A percentile compares a stretch with the other conserved stretches of the same genome.
Evolutionary conservation across 2,797 vertebrate genomes (phyloP).

Genomic region (Cuniculus paca): DNA sequence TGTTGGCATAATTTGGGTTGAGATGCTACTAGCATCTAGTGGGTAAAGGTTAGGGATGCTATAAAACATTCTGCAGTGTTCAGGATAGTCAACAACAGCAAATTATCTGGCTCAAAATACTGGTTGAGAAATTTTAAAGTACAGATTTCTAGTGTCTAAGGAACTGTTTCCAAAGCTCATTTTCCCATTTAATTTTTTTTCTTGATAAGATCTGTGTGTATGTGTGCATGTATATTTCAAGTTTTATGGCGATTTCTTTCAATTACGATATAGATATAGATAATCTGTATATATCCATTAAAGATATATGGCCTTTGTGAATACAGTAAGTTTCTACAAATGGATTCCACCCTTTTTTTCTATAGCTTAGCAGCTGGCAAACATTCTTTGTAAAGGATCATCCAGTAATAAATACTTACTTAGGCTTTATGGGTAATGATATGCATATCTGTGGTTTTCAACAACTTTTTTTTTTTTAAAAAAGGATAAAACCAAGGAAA

Average conservation of each 20-base stretch:
- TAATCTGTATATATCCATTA: background rate
- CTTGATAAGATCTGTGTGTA: background rate
- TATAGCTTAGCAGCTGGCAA: background rate
- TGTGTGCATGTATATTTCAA: background rate
- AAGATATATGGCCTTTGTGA: conserved; percentile 16
- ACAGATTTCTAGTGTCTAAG: background rate
- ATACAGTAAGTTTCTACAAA: conserved; percentile 15
- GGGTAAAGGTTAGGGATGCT: background rate
- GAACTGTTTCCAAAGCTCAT: background rate
- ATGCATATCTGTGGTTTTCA: too few species aligned
- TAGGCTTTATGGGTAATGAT: conserved; percentile 1
- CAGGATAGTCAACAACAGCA: background rate
- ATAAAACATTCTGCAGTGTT: background rate
- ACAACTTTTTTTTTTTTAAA: too few species aligned
- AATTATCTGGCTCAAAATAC: background rate
- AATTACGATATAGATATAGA: background rate
- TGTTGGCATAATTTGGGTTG: background rate
- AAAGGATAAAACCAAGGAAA: too few species aligned
- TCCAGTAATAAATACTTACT: conserved; percentile 33
- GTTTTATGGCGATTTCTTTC: conserved; percentile 45
- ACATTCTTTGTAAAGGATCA: background rate
- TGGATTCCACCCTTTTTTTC: background rate
- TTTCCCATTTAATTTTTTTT: background rate
- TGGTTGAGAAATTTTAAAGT: background rate
- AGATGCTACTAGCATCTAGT: background rate